phyloP scores from a whole-genome alignment of 2,113 vertebrate species.

The Saimiri boliviensis region DNA sequence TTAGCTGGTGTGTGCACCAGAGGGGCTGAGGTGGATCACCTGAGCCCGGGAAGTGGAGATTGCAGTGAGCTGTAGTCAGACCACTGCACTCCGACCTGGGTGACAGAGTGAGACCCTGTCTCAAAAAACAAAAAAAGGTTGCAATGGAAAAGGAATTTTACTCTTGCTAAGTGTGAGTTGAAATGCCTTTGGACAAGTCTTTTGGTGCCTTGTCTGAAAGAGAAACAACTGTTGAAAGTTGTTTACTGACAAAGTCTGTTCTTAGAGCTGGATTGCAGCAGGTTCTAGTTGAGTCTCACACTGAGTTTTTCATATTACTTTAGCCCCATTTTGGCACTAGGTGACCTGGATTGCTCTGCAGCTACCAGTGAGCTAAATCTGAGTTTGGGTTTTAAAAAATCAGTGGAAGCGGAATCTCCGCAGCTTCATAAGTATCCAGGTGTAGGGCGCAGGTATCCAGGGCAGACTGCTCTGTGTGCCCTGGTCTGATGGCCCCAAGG shows the following conservation, averaged over 20 bases:
- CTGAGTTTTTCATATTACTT: neutral
- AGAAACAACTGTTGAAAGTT: neutral
- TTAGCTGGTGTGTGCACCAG: too few relatives aligned
- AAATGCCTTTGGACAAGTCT: neutral
- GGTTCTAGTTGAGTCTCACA: neutral
- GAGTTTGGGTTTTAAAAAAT: neutral
- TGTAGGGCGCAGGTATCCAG: fast-evolving
- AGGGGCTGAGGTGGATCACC: too few relatives aligned
- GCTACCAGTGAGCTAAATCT: neutral
- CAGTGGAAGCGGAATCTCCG: fast-evolving
- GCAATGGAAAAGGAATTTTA: neutral
- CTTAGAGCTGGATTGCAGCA: neutral
- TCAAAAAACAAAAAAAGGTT: too few relatives aligned
- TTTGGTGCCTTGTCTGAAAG: neutral
- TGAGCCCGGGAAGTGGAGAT: too few relatives aligned
- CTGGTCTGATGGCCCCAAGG: fast-evolving
- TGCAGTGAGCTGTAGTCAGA: too few relatives aligned
- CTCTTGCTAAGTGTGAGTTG: neutral
- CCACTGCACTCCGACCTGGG: too few relatives aligned
- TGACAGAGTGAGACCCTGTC: too few relatives aligned
- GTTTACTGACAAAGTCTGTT: neutral
- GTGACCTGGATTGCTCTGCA: neutral
- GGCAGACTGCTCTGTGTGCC: fast-evolving
- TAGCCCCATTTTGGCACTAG: neutral
- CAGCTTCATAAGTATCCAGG: fast-evolving